phyloP scores from a whole-genome alignment of 2,888 invertebrate species.

The Chrysina gloriosa region DNA sequence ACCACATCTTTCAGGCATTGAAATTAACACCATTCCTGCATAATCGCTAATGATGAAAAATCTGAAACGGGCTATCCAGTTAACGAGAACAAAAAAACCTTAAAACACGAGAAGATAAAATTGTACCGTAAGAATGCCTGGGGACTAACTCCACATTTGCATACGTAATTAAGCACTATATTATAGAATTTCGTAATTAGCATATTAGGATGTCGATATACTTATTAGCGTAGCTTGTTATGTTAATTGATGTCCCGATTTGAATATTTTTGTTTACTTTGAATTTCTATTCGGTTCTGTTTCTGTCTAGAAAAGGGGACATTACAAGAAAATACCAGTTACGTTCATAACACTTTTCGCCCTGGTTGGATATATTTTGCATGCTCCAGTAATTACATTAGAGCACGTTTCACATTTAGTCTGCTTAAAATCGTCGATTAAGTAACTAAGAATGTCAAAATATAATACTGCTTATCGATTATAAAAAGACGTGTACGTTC shows the following conservation, averaged over 20 bases:
- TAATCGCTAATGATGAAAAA: neutral
- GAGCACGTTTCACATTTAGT: too few relatives aligned
- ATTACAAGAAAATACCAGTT: neutral
- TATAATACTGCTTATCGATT: too few relatives aligned
- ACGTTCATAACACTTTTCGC: too few relatives aligned
- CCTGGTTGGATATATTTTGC: too few relatives aligned
- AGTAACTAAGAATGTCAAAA: too few relatives aligned
- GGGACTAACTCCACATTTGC: neutral
- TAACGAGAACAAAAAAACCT: neutral
- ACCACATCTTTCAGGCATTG: too few relatives aligned
- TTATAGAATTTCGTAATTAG: constrained; percentile 13
- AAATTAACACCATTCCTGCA: constrained; percentile 5
- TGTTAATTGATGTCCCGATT: constrained; percentile 5
- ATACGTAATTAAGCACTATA: neutral
- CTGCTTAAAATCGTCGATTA: too few relatives aligned
- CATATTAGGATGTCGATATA: neutral
- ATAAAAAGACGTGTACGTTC: too few relatives aligned
- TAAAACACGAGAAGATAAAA: constrained; percentile 11
- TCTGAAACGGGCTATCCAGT: neutral
- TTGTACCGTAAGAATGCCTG: neutral
- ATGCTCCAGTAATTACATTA: too few relatives aligned
- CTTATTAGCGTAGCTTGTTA: constrained; percentile 1
- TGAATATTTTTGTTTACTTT: neutral
- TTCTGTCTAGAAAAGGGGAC: neutral
- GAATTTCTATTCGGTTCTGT: neutral